Evolutionary conservation across 2,888 invertebrate genomes (phyloP).

Genomic region (Leucophora obtusa): DNA sequence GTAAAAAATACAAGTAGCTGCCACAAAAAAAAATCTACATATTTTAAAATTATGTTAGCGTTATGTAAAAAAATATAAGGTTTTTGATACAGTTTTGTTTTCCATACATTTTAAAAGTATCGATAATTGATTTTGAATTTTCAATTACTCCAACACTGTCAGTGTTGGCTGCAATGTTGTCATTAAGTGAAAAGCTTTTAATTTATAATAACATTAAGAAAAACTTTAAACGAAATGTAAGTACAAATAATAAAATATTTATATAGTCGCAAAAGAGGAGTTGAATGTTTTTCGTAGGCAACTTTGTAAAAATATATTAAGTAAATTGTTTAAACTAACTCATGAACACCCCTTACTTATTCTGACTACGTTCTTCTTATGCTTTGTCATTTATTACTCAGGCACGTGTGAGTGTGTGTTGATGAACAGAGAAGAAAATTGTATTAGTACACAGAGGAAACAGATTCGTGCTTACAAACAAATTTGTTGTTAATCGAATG

Average conservation of each 20-base stretch:
- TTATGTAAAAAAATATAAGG: not conserved
- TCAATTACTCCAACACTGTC: slow-evolving; percentile 45
- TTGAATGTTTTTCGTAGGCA: not conserved
- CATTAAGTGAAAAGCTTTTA: slow-evolving; percentile 61
- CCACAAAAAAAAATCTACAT: too few species aligned
- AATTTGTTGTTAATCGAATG: too few species aligned
- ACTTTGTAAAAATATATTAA: not conserved
- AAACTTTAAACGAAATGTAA: slow-evolving; percentile 37
- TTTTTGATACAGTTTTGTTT: slow-evolving; percentile 1
- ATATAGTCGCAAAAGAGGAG: not conserved
- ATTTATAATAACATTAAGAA: slow-evolving; percentile 57
- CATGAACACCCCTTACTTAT: not conserved
- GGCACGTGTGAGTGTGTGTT: not conserved
- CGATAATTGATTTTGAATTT: slow-evolving; percentile 63
- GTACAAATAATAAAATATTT: not conserved
- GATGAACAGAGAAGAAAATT: not conserved
- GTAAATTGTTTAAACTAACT: not conserved
- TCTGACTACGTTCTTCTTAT: not conserved
- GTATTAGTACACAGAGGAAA: not conserved
- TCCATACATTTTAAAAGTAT: slow-evolving; percentile 28
- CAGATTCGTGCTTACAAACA: too few species aligned
- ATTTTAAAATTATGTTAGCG: not conserved
- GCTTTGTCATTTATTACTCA: not conserved
- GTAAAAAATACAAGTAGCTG: too few species aligned
- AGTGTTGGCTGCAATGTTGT: slow-evolving; percentile 39